Conservation (phyloP, 2,797 vertebrate genomes). For the Diglossa cyanea region DNA sequence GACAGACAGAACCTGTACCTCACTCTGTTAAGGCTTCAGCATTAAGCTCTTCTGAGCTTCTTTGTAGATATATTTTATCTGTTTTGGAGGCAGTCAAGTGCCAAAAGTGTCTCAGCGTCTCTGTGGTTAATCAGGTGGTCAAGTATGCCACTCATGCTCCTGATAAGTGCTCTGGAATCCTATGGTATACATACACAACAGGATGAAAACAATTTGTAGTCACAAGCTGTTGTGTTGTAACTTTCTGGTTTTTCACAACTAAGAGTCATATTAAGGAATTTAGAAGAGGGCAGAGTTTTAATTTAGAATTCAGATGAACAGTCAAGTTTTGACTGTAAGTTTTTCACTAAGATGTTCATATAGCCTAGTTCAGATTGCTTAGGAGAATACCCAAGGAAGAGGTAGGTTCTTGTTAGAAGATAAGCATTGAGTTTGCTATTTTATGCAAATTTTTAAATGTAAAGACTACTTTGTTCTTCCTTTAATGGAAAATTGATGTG, state of each 20-base stretch:
- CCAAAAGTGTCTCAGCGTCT: background rate
- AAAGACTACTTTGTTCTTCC: background rate
- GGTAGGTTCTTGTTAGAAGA: background rate
- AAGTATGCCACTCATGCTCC: background rate
- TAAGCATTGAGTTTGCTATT: background rate
- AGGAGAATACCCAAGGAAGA: background rate
- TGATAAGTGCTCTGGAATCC: slow-evolving; percentile 3
- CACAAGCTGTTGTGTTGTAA: background rate
- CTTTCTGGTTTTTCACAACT: background rate
- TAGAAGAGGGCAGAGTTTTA: background rate
- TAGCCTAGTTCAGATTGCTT: background rate
- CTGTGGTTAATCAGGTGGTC: background rate
- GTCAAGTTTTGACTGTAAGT: background rate
- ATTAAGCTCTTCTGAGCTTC: background rate
- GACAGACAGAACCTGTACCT: background rate
- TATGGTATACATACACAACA: background rate
- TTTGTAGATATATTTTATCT: background rate
- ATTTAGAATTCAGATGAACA: background rate
- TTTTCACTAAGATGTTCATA: background rate
- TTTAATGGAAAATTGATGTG: background rate
- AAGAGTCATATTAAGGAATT: background rate
- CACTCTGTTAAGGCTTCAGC: background rate
- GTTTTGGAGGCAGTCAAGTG: background rate
- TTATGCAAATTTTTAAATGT: background rate
- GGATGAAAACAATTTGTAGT: slow-evolving; percentile 1